A percentile compares a stretch with the other conserved stretches of the same genome.
These are phyloP conservation scores for Cantharis rufa DNA, from an alignment of 2,888 invertebrate genomes.

Conservation along the genomic window DNA sequence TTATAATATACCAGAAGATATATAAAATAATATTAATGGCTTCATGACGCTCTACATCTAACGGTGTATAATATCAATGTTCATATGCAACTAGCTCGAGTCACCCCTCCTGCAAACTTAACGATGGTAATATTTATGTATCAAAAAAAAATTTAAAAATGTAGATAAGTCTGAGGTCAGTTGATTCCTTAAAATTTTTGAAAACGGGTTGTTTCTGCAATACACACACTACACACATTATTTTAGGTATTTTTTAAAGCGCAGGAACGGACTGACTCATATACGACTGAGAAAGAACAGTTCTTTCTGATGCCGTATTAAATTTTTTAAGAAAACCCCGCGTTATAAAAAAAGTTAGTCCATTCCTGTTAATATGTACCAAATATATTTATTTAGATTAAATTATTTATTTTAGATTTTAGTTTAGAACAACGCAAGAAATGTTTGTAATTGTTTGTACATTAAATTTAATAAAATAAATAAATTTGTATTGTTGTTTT, in stretches of 20 bases:
- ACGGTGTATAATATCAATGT: too few species aligned
- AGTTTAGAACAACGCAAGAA: not conserved
- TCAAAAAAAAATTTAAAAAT: not conserved
- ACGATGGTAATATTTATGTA: not conserved
- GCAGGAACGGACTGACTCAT: not conserved
- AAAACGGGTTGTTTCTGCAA: not conserved
- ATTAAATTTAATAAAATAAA: slow-evolving; percentile 13
- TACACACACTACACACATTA: not conserved
- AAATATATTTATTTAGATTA: slow-evolving; percentile 11
- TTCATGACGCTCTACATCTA: too few species aligned
- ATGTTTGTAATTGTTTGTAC: slow-evolving; percentile 10
- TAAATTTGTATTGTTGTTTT: slow-evolving; percentile 17
- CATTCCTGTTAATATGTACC: slow-evolving; percentile 5
- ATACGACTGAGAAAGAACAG: not conserved
- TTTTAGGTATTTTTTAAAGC: not conserved
- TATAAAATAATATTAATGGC: too few species aligned
- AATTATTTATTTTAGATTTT: slow-evolving; percentile 6
- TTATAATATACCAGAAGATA: too few species aligned
- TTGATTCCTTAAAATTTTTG: not conserved
- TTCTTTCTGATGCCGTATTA: not conserved
- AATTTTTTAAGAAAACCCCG: not conserved
- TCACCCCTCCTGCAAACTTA: not conserved
- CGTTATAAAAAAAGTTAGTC: not conserved
- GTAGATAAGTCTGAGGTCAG: not conserved
- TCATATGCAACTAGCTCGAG: not conserved